Evolutionary conservation across 1,140 invertebrate genomes (phyloP).

Genomic region (Phenacoccus solenopsis): DNA sequence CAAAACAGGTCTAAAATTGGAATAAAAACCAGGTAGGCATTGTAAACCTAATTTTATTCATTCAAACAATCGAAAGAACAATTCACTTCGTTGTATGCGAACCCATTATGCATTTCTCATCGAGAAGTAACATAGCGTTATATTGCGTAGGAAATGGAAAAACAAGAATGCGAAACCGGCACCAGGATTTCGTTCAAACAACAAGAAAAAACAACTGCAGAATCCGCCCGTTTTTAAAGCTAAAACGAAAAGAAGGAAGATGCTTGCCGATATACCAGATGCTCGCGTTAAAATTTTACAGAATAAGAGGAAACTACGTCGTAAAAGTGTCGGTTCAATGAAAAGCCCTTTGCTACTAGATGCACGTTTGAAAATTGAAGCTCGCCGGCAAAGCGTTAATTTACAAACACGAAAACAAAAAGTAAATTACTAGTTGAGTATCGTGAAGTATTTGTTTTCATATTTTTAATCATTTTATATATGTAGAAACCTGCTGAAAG

Average conservation of each 20-base stretch:
- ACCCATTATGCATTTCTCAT: not conserved
- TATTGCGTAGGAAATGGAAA: not conserved
- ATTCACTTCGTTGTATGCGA: not conserved
- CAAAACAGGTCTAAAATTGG: not conserved
- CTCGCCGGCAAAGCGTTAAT: not conserved
- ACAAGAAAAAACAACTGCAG: not conserved
- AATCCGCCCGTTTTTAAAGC: not conserved
- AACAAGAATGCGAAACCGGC: not conserved
- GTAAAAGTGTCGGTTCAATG: not conserved
- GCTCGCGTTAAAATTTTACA: not conserved
- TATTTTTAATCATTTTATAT: no score
- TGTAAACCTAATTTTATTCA: not conserved
- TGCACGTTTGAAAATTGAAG: slow-evolving; percentile 6
- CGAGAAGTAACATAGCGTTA: no score
- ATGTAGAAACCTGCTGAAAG: not conserved
- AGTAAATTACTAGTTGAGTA: no score
- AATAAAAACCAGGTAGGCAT: not conserved
- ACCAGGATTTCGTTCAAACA: not conserved
- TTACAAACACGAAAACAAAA: no score
- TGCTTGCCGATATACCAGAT: not conserved
- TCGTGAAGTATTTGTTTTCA: no score
- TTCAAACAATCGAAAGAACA: not conserved
- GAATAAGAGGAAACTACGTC: not conserved
- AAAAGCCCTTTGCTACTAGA: not conserved
- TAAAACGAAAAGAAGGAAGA: not conserved